Evolutionary conservation across 2,888 invertebrate genomes (phyloP), one percentile per base, ranked within the genome.

Genomic region (Noctua janthe): DNA sequence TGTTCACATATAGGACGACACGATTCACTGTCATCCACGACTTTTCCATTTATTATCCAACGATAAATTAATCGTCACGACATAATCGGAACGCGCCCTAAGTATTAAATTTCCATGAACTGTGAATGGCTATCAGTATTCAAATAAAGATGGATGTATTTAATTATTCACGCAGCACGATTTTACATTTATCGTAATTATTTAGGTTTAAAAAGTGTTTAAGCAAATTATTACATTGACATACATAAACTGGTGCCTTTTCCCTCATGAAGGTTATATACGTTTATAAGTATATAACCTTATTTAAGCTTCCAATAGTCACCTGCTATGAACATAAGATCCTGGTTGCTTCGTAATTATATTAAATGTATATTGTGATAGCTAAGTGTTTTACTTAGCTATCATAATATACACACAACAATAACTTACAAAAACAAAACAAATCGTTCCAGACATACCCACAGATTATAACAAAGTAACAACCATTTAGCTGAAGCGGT

Each of bases 391-490:
- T 59, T 23, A 54, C 71, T 23, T 0, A 51, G 20, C 15, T 7
- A 67, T 23, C 49, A 51, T n/a, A 39, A 35, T 79, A 56, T 35
- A 54, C 51, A 71, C 23, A 56, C 15, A 17, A 23, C 29, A 78
- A 49, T 64, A 13, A 5, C 47, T 17, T 81, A 56, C 72, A 47
- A 78, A 78, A 75, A 79, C 56, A 75, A 78, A 74, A 82, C 39
- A 76, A 76, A 56, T 66, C 51, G 54, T 66, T 66, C 13, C n/a
- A 59, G n/a, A n/a, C 43, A 71, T 56, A 79, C 62, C 62, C 29
- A 39, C 62, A 64, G 29, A 80, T 85, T 71, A 76, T 56, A 79
- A 83, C 81, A 75, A 79, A 87, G 80, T 79, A 81, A 77, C 59
- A 56, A 35, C 47, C 67, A 71, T 78, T 87, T 74, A 81, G 73